These are phyloP conservation scores for Motacilla tschutschensis DNA, from an alignment of 2,113 vertebrate genomes.

Conservation along the genomic window DNA sequence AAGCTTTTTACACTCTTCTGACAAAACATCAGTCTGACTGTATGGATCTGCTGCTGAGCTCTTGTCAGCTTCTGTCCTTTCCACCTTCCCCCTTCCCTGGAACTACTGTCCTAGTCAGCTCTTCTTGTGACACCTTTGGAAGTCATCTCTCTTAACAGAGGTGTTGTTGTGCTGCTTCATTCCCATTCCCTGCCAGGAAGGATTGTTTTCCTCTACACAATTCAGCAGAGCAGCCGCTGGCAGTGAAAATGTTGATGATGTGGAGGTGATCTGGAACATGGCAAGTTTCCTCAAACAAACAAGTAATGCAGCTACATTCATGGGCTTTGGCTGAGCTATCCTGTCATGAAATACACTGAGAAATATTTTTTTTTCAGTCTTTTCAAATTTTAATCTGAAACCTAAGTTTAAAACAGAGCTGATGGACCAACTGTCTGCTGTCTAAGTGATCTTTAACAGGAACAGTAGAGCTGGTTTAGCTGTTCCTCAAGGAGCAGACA, in stretches of 20 bases:
- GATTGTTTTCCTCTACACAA: background rate
- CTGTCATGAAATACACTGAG: background rate
- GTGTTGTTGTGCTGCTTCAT: background rate
- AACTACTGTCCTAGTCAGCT: background rate
- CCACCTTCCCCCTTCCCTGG: background rate
- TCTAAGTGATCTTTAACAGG: background rate
- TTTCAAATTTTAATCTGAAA: background rate
- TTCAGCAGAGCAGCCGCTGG: background rate
- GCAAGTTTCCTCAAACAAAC: background rate
- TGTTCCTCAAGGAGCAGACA: background rate
- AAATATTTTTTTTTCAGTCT: background rate
- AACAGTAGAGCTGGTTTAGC: background rate
- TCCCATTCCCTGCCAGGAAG: background rate
- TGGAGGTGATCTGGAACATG: background rate
- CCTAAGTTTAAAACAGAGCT: background rate
- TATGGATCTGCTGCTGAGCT: background rate
- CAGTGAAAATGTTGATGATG: background rate
- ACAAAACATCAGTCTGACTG: accelerated
- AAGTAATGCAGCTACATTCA: background rate
- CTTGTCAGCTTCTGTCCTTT: background rate
- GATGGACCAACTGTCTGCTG: background rate
- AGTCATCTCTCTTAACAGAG: background rate
- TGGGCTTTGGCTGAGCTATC: background rate
- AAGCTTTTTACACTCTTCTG: background rate
- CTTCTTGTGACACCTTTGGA: background rate